Evolutionary conservation across 2,113 vertebrate species (phyloP), one percentile per base, ranked within the genome.

Genomic region (Hiodon tergisus): DNA sequence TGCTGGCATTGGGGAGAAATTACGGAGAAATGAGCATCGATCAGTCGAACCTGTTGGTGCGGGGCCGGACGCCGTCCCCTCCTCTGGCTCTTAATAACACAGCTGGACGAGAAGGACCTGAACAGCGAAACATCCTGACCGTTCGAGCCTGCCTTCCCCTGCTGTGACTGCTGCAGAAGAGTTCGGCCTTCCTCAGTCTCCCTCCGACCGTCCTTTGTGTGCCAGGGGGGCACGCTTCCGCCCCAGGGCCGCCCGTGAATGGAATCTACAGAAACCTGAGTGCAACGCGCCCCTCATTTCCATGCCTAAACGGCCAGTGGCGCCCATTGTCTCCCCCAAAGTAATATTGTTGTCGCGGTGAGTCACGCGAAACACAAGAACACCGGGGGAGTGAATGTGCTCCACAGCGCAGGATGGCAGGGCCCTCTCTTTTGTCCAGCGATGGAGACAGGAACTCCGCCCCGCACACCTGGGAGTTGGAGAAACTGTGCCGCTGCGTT

Each of bases 311-410:
- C 31, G 48, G 14, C 3, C 13, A 71, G 77, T 70, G n/a, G 72
- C 75, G 79, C 71, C 81, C 81, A 81, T 80, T 79, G 77, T 79
- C 67, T 48, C 54, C 9, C 57, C 52, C 47, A 62, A 83, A 81
- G 81, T 76, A 81, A 80, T 78, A 84, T 67, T 76, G 77, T 77
- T 62, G 58, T 61, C 50, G 67, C 76, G 16, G 47, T 54, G 79
- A 61, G 68, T 75, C 57, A 17, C 10, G 53, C 70, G 80, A 71
- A 81, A 80, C 77, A 55, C 77, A 76, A 83, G 72, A 69, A 69
- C 47, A 14, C 63, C 55, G 67, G 62, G 57, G 71, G 67, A 61
- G 72, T 59, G 52, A 69, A 14, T 73, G 31, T 51, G 57, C 16
- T 58, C 66, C 65, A 68, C 62, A 69, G 53, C 69, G 72, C 60